These are phyloP conservation scores for Diceros bicornis DNA, from an alignment of 2,797 vertebrate genomes.

Conservation along the genomic window DNA sequence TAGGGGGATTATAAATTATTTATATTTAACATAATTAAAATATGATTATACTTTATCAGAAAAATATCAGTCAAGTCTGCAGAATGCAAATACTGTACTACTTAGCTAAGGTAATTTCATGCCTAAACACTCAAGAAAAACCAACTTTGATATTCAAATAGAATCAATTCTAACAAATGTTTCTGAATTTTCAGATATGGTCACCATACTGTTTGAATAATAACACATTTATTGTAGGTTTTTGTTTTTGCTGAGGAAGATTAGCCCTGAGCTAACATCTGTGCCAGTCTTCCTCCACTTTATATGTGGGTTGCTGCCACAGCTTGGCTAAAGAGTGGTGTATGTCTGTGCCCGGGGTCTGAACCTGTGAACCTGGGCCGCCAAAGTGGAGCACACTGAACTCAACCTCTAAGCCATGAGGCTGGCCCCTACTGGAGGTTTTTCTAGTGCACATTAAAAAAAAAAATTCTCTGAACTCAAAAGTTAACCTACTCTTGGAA, in stretches of 20 bases:
- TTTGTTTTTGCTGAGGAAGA: too few species aligned
- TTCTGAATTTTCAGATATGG: not conserved
- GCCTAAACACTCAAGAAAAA: not conserved
- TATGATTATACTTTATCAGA: not conserved
- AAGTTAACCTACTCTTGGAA: not conserved
- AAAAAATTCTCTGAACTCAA: not conserved
- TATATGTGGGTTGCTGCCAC: too few species aligned
- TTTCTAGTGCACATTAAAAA: not conserved
- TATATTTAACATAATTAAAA: conserved; percentile 20
- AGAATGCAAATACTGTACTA: not conserved
- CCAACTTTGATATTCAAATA: not conserved
- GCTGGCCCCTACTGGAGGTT: not conserved
- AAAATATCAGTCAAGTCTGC: not conserved
- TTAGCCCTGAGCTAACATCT: too few species aligned
- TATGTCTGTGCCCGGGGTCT: too few species aligned
- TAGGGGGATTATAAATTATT: not conserved
- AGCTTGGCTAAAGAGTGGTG: too few species aligned
- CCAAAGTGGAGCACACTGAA: too few species aligned
- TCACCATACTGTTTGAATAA: not conserved
- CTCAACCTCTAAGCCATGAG: too few species aligned
- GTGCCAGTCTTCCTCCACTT: too few species aligned
- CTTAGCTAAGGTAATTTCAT: not conserved
- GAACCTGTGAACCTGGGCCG: too few species aligned
- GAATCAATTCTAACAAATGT: not conserved
- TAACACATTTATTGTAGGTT: not conserved